These are phyloP conservation scores for Python bivittatus DNA, from an alignment of 2,113 vertebrate genomes.

Conservation along the genomic window DNA sequence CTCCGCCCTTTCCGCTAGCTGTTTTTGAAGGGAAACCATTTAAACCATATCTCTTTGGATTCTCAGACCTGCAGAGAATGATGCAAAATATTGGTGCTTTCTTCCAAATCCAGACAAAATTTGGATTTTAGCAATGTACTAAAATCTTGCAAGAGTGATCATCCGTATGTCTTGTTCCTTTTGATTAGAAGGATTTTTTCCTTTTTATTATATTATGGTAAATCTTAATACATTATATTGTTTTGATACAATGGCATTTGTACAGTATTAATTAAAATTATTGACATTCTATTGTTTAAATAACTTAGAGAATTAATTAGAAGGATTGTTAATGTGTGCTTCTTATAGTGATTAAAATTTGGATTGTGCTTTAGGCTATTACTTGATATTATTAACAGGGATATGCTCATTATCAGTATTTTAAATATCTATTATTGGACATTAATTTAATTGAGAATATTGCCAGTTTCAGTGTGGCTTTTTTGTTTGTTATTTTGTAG, in stretches of 20 bases:
- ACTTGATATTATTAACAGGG: not conserved
- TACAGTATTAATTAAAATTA: not conserved
- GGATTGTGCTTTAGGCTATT: not conserved
- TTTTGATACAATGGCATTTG: not conserved
- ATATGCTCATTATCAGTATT: not conserved
- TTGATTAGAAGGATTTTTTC: not conserved
- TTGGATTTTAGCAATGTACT: not conserved
- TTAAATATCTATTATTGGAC: not conserved
- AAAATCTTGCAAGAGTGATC: not conserved
- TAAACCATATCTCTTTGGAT: not conserved
- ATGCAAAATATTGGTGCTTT: not conserved
- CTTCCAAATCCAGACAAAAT: not conserved
- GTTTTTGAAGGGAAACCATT: not conserved
- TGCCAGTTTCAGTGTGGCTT: not conserved
- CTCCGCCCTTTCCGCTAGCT: not conserved
- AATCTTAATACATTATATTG: not conserved
- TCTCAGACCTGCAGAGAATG: not conserved
- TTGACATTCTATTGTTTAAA: too few relatives aligned
- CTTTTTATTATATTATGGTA: not conserved
- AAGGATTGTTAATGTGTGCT: not conserved
- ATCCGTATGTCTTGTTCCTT: not conserved
- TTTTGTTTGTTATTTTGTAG: constrained; percentile 19
- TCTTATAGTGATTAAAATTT: not conserved
- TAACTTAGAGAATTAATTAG: not conserved
- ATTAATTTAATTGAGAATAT: not conserved